Conservation (phyloP, 2,797 vertebrate genomes). For the Sebastolobus alascanus region DNA sequence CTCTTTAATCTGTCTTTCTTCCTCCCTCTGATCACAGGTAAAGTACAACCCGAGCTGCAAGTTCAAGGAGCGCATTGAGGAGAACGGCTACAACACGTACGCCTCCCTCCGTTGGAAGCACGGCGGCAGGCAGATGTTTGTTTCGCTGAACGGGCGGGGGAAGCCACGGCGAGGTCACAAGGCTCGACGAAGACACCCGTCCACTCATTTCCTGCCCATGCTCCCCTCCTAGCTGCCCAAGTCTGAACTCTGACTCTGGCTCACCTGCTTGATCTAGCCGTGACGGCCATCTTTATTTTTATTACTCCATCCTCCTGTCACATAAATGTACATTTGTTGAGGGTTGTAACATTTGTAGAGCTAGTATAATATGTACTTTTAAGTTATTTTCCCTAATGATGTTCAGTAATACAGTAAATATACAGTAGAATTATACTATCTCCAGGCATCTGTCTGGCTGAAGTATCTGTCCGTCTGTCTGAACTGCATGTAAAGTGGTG, state of each 20-base stretch:
- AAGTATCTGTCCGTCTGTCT: constrained; percentile 35
- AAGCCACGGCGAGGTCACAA: constrained; percentile 86
- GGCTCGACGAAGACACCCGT: constrained; percentile 89
- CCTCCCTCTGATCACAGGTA: constrained; percentile 79
- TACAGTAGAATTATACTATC: constrained; percentile 63
- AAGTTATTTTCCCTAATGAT: constrained; percentile 84
- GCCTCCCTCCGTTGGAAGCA: constrained; percentile 92
- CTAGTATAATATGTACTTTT: constrained; percentile 77
- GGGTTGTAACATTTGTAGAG: constrained; percentile 77
- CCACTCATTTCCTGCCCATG: constrained; percentile 95
- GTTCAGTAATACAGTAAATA: constrained; percentile 70
- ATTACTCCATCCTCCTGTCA: constrained; percentile 63
- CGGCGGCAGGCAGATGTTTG: constrained; percentile 91
- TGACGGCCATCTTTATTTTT: constrained; percentile 59
- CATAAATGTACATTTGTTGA: constrained; percentile 81
- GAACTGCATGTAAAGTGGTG: constrained; percentile 25
- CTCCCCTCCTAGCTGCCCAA: constrained; percentile 85
- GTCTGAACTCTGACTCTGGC: constrained; percentile 56
- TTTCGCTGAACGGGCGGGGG: constrained; percentile 90
- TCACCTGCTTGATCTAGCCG: constrained; percentile 40
- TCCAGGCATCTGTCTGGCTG: constrained; percentile 43
- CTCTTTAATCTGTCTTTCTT: constrained; percentile 22
- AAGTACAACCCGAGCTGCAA: constrained; percentile 92
- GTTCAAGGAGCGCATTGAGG: constrained; percentile 94
- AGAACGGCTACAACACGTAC: constrained; percentile 96